A percentile compares a stretch with the other conserved stretches of the same genome.
Evolutionary conservation across 1,140 invertebrate genomes (phyloP).

Genomic region (Drosophila nigromelanica): DNA sequence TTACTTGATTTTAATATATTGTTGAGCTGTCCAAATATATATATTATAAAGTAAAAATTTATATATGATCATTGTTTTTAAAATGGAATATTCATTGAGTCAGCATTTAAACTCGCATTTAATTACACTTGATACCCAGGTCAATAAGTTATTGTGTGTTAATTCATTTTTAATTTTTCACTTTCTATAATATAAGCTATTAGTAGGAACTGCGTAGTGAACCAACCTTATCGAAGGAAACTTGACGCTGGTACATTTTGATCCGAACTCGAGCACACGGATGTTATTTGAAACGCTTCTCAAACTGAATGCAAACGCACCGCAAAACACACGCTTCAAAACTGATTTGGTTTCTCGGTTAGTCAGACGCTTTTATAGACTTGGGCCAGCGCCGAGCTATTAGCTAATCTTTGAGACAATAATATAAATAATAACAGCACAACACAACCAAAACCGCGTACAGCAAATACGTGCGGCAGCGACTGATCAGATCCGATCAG

Average conservation of each 20-base stretch:
- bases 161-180: neutral
- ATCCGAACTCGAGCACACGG: neutral
- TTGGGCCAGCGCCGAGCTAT: slow-evolving; percentile 21
- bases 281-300: slow-evolving; percentile 7
- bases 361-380: slow-evolving; percentile 68
- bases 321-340: slow-evolving; percentile 54
- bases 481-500: slow-evolving; percentile 36
- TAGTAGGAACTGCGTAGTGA: slow-evolving; percentile 15
- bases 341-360: slow-evolving; percentile 61
- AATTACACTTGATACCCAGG: neutral
- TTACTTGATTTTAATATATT: too few relatives aligned
- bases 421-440: slow-evolving; percentile 46
- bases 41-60: too few relatives aligned
- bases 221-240: slow-evolving; percentile 81
- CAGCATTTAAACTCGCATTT: neutral
- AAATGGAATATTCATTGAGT: too few relatives aligned
- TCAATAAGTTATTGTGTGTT: neutral
- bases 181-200: neutral
- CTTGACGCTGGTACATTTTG: slow-evolving; percentile 77
- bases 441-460: slow-evolving; percentile 47
- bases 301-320: slow-evolving; percentile 34
- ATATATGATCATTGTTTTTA: too few relatives aligned
- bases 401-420: slow-evolving; percentile 51
- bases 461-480: slow-evolving; percentile 54
- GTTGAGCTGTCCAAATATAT: too few relatives aligned